Evolutionary conservation across 1,140 invertebrate genomes (phyloP).

Genomic region (Orchesella cincta): DNA sequence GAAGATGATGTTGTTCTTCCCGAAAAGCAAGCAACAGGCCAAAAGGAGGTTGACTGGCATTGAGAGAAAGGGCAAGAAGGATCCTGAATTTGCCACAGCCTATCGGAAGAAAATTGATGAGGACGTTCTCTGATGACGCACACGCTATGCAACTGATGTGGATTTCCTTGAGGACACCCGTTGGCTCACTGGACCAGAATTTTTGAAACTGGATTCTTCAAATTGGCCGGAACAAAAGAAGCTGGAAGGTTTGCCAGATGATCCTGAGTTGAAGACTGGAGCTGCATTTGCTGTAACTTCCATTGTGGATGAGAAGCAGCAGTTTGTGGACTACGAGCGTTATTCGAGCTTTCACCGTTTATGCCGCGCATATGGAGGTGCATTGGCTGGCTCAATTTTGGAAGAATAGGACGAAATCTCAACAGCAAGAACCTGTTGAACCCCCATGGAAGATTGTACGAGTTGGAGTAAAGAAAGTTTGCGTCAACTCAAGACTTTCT

Average conservation of each 20-base stretch:
- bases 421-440: neutral
- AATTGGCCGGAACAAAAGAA: conserved; percentile 44
- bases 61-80: conserved; percentile 30
- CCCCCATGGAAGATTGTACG: neutral
- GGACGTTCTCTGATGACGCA: conserved; percentile 47
- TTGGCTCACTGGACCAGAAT: conserved; percentile 45
- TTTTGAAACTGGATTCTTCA: neutral
- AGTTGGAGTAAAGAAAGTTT: neutral
- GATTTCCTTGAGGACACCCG: conserved; percentile 13
- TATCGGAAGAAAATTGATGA: conserved; percentile 27
- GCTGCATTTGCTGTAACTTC: neutral
- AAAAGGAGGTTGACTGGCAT: conserved; percentile 3
- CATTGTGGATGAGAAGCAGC: neutral
- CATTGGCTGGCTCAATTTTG: neutral
- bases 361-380: neutral
- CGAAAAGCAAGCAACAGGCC: conserved; percentile 1
- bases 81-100: neutral
- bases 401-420: neutral
- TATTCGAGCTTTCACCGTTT: neutral
- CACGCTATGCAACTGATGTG: neutral
- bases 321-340: neutral
- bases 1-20: conserved; percentile 26
- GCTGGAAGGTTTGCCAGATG: neutral
- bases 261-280: neutral
- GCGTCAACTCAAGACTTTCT: neutral